Base-by-base conservation (phyloP, 92 coral and sea anemone genomes). In the Epizoanthus illoricatus region DNA sequence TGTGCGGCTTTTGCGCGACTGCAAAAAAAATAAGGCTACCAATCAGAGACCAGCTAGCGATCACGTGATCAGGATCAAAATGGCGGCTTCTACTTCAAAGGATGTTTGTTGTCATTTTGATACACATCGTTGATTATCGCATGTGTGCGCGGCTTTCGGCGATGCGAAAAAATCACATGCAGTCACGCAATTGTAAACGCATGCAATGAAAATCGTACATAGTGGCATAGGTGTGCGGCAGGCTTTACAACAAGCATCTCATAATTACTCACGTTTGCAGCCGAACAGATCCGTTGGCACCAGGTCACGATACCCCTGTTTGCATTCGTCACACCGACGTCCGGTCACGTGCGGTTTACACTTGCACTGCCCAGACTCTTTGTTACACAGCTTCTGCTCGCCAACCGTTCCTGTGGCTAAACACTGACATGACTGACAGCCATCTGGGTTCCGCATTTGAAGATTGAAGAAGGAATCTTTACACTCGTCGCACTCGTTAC, bases 321-420 rank as follows among this genome's bases (percentile, higher is more conserved):
- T 68, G 80, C 99, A 96, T 19, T 72, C 80, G 5, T 89, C 91
- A 73, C 99, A 96, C 8, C 66, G 81, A 1, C 91, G 91, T 18
- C 94, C 98, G 41, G 81, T 90, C 87, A 96, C 98, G 86, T 94
- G 92, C 74, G 88, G 76, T 81, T 96, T 96, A 74, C 99, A 96
- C 20, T 81, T 20, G 76, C 99, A 96, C 74, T 91, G 90, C 57
- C 99, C 99, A 63, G 83, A 66, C 11, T 56, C 90, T 83, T 90
- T 90, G 69, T 91, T 79, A 73, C 99, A 97, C 58, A 88, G 66
- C 52, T 79, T 85, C 66, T 94, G 88, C 80, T 89, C 82, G 72
- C 99, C 94, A 80, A 90, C 87, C 17, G 99, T 93, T 65, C 99
- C 99, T n/a, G 87, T 87, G 15, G 85, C 65, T 74, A 91, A 84